Evolutionary conservation across 2,797 vertebrate species (phyloP).

Genomic region (Danio kyathit): DNA sequence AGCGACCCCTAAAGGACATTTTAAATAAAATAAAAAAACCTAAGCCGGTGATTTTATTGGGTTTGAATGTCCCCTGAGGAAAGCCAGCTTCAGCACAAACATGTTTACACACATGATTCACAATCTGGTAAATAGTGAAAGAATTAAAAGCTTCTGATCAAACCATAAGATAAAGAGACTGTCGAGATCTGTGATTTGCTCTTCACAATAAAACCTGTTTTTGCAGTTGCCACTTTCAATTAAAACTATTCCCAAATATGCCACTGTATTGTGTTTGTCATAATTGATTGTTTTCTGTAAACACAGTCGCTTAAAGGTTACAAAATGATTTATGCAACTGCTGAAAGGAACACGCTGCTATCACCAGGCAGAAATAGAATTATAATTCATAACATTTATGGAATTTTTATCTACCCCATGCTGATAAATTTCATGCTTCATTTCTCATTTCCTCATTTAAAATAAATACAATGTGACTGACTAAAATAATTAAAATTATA

Average conservation of each 20-base stretch:
- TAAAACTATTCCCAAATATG: not conserved
- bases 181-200: not conserved
- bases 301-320: not conserved
- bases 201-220: not conserved
- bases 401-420: not conserved
- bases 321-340: not conserved
- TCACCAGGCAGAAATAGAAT: not conserved
- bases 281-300: constrained; percentile 16
- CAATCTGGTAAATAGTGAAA: constrained; percentile 6
- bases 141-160: not conserved
- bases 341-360: not conserved
- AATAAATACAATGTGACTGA: not conserved
- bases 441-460: not conserved
- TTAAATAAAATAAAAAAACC: not conserved
- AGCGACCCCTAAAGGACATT: constrained; percentile 61
- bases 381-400: not conserved
- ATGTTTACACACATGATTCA: not conserved
- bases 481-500: too few relatives aligned
- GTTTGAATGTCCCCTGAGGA: constrained; percentile 7
- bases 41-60: constrained; percentile 2
- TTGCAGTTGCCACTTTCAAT: not conserved
- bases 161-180: not conserved
- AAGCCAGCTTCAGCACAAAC: not conserved
- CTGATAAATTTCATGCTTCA: not conserved
- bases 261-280: not conserved